These are phyloP conservation scores for Hypselothyrea guttata DNA, from an alignment of 2,888 invertebrate genomes.

Conservation along the genomic window DNA sequence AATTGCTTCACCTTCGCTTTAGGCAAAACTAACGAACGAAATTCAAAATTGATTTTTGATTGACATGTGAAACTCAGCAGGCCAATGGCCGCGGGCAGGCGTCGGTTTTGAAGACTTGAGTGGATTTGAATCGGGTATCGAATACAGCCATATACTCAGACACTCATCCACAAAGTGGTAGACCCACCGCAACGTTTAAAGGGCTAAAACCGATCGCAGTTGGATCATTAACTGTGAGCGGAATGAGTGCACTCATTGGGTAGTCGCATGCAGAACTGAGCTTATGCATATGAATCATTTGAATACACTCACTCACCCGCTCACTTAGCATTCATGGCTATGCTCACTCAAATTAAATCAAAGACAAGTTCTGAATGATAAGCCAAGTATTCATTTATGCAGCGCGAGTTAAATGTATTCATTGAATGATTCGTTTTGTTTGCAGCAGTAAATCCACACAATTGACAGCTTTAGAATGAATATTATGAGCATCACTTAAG, in stretches of 20 bases:
- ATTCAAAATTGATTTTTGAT: constrained; percentile 73
- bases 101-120: constrained; percentile 11
- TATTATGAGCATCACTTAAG: constrained; percentile 2
- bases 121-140: background rate
- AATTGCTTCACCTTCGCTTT: constrained; percentile 59
- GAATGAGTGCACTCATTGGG: constrained; percentile 39
- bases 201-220: constrained; percentile 2
- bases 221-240: constrained; percentile 19
- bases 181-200: constrained; percentile 17
- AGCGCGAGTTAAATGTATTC: background rate
- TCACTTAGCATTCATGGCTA: constrained; percentile 8
- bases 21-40: constrained; percentile 52
- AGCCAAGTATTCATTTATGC: no score
- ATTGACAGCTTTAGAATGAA: constrained; percentile 27
- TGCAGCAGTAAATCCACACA: constrained; percentile 24
- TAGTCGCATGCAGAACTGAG: background rate
- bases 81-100: constrained; percentile 55
- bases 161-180: no score
- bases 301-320: constrained; percentile 10
- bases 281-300: constrained; percentile 1
- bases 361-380: no score
- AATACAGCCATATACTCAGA: background rate
- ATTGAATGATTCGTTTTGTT: constrained; percentile 15
- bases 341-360: constrained; percentile 8
- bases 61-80: constrained; percentile 74